Evolutionary conservation across 2,797 vertebrate genomes (phyloP).

Genomic region (Philypnodon macrostomus): DNA sequence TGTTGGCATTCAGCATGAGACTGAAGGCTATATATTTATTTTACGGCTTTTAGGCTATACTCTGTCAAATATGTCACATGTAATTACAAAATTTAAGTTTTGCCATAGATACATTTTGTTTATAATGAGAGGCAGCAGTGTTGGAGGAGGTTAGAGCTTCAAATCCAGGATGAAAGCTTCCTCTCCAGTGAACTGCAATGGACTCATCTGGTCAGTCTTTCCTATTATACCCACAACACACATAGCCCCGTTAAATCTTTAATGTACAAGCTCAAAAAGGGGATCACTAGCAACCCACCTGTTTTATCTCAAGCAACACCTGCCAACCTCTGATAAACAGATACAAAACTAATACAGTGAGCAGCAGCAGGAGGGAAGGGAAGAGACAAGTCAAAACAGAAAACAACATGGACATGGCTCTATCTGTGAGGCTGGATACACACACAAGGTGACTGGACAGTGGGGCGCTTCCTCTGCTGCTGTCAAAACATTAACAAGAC

Average conservation of each 20-base stretch:
- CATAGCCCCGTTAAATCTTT: slow-evolving; percentile 18
- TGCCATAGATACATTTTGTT: slow-evolving; percentile 3
- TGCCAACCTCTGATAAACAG: slow-evolving; percentile 27
- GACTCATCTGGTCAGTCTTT: slow-evolving; percentile 54
- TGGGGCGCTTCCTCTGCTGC: slow-evolving; percentile 24
- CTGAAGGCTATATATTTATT: too few relatives aligned
- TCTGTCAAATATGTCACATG: too few relatives aligned
- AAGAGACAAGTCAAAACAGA: slow-evolving; percentile 50
- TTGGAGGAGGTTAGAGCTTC: slow-evolving; percentile 27
- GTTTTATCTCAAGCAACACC: slow-evolving; percentile 40
- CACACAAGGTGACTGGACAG: slow-evolving; percentile 8
- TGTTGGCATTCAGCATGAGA: neutral
- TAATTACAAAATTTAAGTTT: too few relatives aligned
- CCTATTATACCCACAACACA: neutral
- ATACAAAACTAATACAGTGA: slow-evolving; percentile 22
- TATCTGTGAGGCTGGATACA: slow-evolving; percentile 30
- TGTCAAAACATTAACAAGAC: slow-evolving; percentile 22
- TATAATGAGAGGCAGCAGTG: slow-evolving; percentile 10
- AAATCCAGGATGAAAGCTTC: slow-evolving; percentile 45
- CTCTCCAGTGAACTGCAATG: slow-evolving; percentile 53
- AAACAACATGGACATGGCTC: slow-evolving; percentile 25
- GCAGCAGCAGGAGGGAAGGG: slow-evolving; percentile 37
- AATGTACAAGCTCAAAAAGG: slow-evolving; percentile 17
- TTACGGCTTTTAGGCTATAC: too few relatives aligned
- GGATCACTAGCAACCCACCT: slow-evolving; percentile 44